These are phyloP conservation scores for Sipunculus nudus DNA, from an alignment of 2,888 invertebrate species.

Conservation along the genomic window DNA sequence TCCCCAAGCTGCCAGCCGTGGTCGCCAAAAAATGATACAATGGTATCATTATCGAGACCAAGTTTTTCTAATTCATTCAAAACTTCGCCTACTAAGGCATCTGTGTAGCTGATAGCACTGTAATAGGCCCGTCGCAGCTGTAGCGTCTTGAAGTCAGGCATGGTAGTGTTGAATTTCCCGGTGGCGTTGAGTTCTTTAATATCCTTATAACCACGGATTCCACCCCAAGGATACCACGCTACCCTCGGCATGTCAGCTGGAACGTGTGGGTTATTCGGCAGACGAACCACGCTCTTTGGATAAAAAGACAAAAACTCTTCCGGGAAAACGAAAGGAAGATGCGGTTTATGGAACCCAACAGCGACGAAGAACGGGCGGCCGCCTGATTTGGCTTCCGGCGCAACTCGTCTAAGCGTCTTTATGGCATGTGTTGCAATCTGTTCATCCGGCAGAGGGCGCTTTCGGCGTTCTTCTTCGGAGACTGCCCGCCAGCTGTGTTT, in stretches of 20 bases:
- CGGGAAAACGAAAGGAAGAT: slow-evolving; percentile 42
- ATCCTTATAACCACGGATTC: slow-evolving; percentile 41
- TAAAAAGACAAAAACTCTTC: slow-evolving; percentile 29
- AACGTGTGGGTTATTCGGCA: slow-evolving; percentile 44
- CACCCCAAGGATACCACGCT: slow-evolving; percentile 45
- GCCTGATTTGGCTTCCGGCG: slow-evolving; percentile 7
- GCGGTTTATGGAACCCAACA: slow-evolving; percentile 41
- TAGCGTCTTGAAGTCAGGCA: slow-evolving; percentile 33
- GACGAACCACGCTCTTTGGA: slow-evolving; percentile 21
- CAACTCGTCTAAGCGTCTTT: slow-evolving; percentile 15
- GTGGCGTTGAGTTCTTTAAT: slow-evolving; percentile 33
- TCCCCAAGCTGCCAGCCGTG: slow-evolving; percentile 39
- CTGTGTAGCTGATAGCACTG: slow-evolving; percentile 21
- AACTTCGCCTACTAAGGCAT: slow-evolving; percentile 27
- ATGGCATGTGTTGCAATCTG: slow-evolving; percentile 29
- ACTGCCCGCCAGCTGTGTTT: slow-evolving; percentile 43
- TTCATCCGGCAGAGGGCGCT: slow-evolving; percentile 31
- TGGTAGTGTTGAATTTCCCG: slow-evolving; percentile 44
- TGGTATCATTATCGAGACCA: slow-evolving; percentile 28
- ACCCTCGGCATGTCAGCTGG: slow-evolving; percentile 43
- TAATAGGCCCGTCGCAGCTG: slow-evolving; percentile 35
- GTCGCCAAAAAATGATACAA: slow-evolving; percentile 33
- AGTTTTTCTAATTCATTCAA: slow-evolving; percentile 14
- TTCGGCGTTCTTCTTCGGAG: slow-evolving; percentile 27
- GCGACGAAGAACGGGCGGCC: slow-evolving; percentile 42